Evolutionary conservation across 1,140 invertebrate species (phyloP).

Genomic region (Hyphantria cunea): DNA sequence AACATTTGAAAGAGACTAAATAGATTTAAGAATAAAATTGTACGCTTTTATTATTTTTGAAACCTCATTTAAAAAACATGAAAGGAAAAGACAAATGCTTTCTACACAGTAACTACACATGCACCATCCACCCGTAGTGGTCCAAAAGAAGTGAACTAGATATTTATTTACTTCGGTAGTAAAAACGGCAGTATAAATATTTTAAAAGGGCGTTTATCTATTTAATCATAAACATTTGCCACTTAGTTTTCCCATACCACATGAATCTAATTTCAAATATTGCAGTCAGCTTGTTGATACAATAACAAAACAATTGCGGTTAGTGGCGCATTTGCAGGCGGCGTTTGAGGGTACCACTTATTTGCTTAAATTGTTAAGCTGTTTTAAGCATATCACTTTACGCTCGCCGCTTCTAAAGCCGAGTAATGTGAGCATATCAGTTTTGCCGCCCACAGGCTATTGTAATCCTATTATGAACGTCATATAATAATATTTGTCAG

Average conservation of each 20-base stretch:
- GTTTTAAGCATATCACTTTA: constrained; percentile 13
- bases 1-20: no score
- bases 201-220: no score
- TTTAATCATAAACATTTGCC: no score
- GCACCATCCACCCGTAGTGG: no score
- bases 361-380: constrained; percentile 3
- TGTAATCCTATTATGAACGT: constrained; percentile 21
- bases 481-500: constrained; percentile 25
- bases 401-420: constrained; percentile 3
- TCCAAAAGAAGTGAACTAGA: background rate
- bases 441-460: constrained; percentile 2
- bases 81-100: no score
- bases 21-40: no score
- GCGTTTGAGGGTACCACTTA: constrained; percentile 10
- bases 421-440: constrained; percentile 1
- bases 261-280: background rate
- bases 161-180: no score
- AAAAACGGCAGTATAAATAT: no score
- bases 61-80: no score
- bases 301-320: constrained; percentile 17
- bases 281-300: constrained; percentile 11
- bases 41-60: no score
- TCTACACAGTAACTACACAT: no score
- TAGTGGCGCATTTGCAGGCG: constrained; percentile 4
- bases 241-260: no score